These are phyloP conservation scores for Xylota segnis DNA, from an alignment of 2,888 invertebrate genomes.

Conservation along the genomic window DNA sequence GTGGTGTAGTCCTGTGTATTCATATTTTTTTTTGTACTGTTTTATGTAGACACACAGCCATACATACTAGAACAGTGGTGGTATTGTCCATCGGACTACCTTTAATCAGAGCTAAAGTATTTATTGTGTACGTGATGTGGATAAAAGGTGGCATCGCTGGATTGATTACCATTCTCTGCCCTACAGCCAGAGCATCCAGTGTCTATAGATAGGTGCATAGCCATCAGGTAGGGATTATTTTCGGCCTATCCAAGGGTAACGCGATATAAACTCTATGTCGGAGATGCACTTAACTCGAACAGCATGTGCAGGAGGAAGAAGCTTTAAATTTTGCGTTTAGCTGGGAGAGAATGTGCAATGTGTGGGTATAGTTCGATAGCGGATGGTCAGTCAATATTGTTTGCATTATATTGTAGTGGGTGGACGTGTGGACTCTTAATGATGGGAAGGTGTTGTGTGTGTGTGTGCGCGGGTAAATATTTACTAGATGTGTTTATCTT, in stretches of 20 bases:
- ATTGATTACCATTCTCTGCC: slow-evolving; percentile 74
- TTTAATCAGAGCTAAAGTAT: slow-evolving; percentile 76
- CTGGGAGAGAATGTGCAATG: slow-evolving; percentile 3
- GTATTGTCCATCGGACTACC: slow-evolving; percentile 50
- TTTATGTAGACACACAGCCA: not conserved
- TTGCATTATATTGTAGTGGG: slow-evolving; percentile 42
- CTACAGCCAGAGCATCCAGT: slow-evolving; percentile 30
- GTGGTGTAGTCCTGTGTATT: slow-evolving; percentile 25
- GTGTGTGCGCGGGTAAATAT: slow-evolving; percentile 53
- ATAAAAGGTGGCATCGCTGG: slow-evolving; percentile 72
- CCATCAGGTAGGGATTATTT: slow-evolving; percentile 56
- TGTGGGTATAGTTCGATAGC: slow-evolving; percentile 33
- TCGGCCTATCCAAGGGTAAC: slow-evolving; percentile 53
- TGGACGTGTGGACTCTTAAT: slow-evolving; percentile 9
- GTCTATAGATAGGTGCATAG: slow-evolving; percentile 5
- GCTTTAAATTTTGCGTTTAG: slow-evolving; percentile 63
- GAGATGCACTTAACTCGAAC: slow-evolving; percentile 68
- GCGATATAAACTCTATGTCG: slow-evolving; percentile 46
- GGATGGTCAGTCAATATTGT: slow-evolving; percentile 55
- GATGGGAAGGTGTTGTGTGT: slow-evolving; percentile 38
- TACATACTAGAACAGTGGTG: slow-evolving; percentile 2
- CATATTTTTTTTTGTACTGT: slow-evolving; percentile 16
- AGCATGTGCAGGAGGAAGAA: slow-evolving; percentile 47
- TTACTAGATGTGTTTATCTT: slow-evolving; percentile 17
- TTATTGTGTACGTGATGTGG: slow-evolving; percentile 71